These are phyloP conservation scores for Drosophila saltans DNA, from an alignment of 1,140 invertebrate genomes.

Conservation along the genomic window DNA sequence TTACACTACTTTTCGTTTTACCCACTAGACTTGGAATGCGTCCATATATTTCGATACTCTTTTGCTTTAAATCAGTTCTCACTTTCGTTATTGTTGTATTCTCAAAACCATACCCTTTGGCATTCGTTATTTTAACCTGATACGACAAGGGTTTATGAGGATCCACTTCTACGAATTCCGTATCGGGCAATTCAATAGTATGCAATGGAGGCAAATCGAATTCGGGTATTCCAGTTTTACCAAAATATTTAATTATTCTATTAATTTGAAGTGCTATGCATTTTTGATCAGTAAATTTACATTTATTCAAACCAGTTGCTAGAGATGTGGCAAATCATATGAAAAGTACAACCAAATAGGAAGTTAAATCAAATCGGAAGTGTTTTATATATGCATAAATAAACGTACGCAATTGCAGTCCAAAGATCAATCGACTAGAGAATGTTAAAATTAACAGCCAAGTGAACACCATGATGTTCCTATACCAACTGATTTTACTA, in stretches of 20 bases:
- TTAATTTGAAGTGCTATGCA: not conserved
- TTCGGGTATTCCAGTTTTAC: not conserved
- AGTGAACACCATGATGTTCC: not conserved
- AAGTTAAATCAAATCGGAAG: not conserved
- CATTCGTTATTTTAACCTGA: not conserved
- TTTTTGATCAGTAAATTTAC: constrained; percentile 1
- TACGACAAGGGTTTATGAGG: not conserved
- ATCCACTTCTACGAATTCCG: not conserved
- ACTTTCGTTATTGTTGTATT: constrained; percentile 9
- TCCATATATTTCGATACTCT: not conserved
- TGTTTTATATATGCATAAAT: no score
- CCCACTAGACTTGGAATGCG: constrained; percentile 1
- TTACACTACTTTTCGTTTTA: not conserved
- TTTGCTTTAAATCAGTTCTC: not conserved
- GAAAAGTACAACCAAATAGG: not conserved
- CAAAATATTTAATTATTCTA: constrained; percentile 3
- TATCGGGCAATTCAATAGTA: constrained; percentile 1
- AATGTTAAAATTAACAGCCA: not conserved
- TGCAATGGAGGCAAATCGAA: not conserved
- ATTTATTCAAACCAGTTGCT: not conserved
- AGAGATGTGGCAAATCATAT: not conserved
- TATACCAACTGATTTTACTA: not conserved
- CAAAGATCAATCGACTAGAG: not conserved
- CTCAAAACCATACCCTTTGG: not conserved
- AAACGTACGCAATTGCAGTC: not conserved